Evolutionary conservation across 2,797 vertebrate genomes (phyloP).

Genomic region (Manis crassicaudata): DNA sequence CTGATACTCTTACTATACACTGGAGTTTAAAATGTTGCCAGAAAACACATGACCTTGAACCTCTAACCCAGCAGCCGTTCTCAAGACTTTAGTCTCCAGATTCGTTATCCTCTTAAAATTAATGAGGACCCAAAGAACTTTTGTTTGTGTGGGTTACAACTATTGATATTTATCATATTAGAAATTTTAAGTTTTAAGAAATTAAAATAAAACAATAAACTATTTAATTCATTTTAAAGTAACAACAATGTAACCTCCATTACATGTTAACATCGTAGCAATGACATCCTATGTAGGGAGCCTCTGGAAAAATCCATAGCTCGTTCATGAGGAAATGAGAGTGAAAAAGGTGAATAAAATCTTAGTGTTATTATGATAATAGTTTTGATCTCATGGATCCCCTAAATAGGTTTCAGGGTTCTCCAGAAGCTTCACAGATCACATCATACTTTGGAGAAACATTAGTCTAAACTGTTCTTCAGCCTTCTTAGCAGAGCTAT

Average conservation of each 20-base stretch:
- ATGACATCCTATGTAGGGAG: neutral
- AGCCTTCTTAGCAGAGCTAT: neutral
- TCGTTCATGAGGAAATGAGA: neutral
- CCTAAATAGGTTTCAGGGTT: neutral
- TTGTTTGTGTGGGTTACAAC: neutral
- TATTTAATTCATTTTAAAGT: neutral
- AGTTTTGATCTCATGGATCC: neutral
- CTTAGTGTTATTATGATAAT: neutral
- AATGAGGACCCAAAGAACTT: neutral
- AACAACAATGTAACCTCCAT: neutral
- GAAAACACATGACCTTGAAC: neutral
- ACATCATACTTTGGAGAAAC: neutral
- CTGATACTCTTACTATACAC: neutral
- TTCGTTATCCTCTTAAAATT: neutral
- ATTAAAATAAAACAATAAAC: neutral
- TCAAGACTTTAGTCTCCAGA: neutral
- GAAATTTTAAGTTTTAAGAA: neutral
- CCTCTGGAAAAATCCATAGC: neutral
- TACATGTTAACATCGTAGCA: neutral
- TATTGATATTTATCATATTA: neutral
- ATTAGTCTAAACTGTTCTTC: neutral
- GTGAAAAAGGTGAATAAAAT: neutral
- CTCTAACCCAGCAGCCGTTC: neutral
- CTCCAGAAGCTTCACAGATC: neutral
- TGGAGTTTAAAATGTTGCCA: neutral